Evolutionary conservation across 2,797 vertebrate genomes (phyloP).

Genomic region (Rhynchonycteris naso): DNA sequence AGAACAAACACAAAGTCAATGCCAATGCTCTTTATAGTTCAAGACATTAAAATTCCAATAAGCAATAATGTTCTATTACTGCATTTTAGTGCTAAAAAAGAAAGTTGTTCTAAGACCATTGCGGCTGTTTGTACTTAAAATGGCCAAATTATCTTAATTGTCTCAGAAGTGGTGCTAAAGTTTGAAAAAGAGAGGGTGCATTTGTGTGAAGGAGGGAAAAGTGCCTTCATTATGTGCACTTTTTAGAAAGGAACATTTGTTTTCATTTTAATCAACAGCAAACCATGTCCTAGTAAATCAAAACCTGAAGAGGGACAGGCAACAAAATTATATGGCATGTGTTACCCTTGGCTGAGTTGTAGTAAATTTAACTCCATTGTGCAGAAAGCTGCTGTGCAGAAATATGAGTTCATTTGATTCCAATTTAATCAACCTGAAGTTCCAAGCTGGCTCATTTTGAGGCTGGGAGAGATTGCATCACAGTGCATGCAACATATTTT

Average conservation of each 20-base stretch:
- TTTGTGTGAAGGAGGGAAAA: conserved; percentile 35
- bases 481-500: background rate
- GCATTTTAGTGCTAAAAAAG: conserved; percentile 72
- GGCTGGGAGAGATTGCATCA: background rate
- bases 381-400: conserved; percentile 18
- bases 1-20: conserved; percentile 66
- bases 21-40: conserved; percentile 55
- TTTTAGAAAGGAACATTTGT: background rate
- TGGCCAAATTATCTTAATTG: conserved; percentile 76
- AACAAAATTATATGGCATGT: background rate
- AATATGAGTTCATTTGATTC: background rate
- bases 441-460: background rate
- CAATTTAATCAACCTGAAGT: conserved; percentile 39
- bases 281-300: conserved; percentile 67
- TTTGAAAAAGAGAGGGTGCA: background rate
- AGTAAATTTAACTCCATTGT: conserved; percentile 33
- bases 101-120: conserved; percentile 66
- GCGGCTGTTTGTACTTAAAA: conserved; percentile 80
- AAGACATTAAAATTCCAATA: conserved; percentile 79
- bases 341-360: conserved; percentile 14
- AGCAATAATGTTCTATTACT: conserved; percentile 71
- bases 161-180: conserved; percentile 68
- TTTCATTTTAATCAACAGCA: conserved; percentile 66
- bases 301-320: conserved; percentile 21
- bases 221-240: conserved; percentile 10